Evolutionary conservation across 2,797 vertebrate species (phyloP), one percentile per base, ranked within the genome.

Genomic region (Molossus alvarezi): DNA sequence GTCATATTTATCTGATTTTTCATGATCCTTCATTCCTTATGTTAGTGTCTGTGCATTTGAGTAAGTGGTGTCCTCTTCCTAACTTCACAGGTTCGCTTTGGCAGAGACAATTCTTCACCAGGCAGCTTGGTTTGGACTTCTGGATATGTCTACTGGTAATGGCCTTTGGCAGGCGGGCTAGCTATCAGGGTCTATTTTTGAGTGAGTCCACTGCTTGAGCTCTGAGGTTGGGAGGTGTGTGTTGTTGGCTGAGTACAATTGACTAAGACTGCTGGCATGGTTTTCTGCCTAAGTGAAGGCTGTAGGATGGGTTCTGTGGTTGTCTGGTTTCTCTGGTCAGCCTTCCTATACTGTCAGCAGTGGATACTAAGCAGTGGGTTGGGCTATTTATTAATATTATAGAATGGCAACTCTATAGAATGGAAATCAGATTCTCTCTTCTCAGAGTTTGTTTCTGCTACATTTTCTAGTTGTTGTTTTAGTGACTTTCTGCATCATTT

Each of bases 91-190:
- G 55, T 60, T 53, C 12, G 5, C 41, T 87, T 71, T 60, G 41
- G n/a, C 37, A 79, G 79, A 91, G 23, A 87, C 12, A 69, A 15
- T 13, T 79, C 23, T 87, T 62, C 12, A 55, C 12, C 25, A 80
- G 75, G 60, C n/a, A 87, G 17, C n/a, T 80, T 9, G 69, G n/a
- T 93, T 77, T 94, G 41, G 15, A 14, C 69, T 83, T 72, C 75
- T 80, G 45, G 33, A 53, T 23, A 6, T 60, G 6, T 58, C 37
- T 83, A 12, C 29, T 84, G 41, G 45, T 93, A 87, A 80, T 20
- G 37, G 76, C 79, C 25, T 41, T 69, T 37, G 37, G 79, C 25
- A 37, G 58, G 11, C 82, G 20, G 76, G 18, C 84, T 73, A 81
- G 11, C 67, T 51, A 17, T 64, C 45, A 45, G 57, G 48, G 27